phyloP scores from a whole-genome alignment of 2,888 invertebrate genomes.

The Ochropleura plecta region DNA sequence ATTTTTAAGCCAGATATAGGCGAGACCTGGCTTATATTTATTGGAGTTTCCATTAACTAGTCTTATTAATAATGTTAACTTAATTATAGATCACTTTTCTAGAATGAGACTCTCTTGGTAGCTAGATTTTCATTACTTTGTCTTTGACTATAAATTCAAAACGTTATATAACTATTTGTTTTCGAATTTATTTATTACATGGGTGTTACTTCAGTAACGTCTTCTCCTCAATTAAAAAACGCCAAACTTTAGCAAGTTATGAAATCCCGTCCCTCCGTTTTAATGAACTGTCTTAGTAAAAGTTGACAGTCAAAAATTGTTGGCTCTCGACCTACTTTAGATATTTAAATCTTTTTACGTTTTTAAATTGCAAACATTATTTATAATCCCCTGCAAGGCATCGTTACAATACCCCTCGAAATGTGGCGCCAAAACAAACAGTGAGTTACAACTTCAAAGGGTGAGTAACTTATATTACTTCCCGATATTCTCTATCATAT shows the following conservation, averaged over 20 bases:
- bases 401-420: neutral
- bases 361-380: too few relatives aligned
- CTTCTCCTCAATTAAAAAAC: neutral
- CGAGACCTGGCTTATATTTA: neutral
- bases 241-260: neutral
- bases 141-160: neutral
- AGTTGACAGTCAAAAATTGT: too few relatives aligned
- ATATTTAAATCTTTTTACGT: too few relatives aligned
- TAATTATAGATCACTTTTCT: neutral
- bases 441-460: neutral
- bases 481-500: neutral
- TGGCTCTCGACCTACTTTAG: neutral
- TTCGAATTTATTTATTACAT: neutral
- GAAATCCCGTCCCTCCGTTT: neutral
- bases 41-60: neutral
- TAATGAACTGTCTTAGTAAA: neutral
- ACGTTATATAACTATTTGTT: neutral
- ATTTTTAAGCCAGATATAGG: neutral
- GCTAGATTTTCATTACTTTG: neutral
- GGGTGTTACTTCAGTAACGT: neutral
- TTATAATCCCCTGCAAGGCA: neutral
- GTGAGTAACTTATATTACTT: neutral
- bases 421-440: neutral
- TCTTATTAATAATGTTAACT: neutral
- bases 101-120: neutral